phyloP scores from a whole-genome alignment of 2,113 vertebrate species.

The Lonchura striata region DNA sequence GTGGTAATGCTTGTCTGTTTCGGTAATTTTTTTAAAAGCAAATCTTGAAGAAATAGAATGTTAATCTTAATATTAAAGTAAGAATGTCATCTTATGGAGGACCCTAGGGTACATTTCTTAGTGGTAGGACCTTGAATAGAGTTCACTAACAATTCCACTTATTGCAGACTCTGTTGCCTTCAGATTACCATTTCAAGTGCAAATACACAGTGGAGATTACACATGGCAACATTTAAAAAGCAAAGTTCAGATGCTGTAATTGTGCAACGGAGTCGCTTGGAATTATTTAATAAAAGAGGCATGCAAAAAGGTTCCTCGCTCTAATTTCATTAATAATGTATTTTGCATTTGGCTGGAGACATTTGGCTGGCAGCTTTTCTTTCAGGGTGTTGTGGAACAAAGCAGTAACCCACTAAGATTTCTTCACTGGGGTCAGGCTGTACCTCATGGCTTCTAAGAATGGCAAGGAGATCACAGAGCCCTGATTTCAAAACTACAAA shows the following conservation, averaged over 20 bases:
- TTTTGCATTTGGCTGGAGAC: slow-evolving; percentile 5
- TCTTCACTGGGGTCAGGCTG: neutral
- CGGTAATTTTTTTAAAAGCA: neutral
- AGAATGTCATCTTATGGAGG: neutral
- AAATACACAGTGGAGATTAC: slow-evolving; percentile 41
- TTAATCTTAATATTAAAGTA: neutral
- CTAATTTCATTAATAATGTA: slow-evolving; percentile 19
- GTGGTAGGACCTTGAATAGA: neutral
- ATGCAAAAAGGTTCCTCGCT: neutral
- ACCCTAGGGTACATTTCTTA: neutral
- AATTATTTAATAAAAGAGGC: slow-evolving; percentile 54
- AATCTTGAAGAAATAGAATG: neutral
- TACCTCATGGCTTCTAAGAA: neutral
- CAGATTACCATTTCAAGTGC: neutral
- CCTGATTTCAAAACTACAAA: neutral
- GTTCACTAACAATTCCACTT: slow-evolving; percentile 9
- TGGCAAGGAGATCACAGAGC: neutral
- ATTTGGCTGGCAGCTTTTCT: neutral
- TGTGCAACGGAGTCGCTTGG: slow-evolving; percentile 18
- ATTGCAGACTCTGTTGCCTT: neutral
- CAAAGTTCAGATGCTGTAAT: slow-evolving; percentile 54
- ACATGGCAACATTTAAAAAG: slow-evolving; percentile 52
- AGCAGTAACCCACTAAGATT: neutral
- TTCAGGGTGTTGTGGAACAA: neutral
- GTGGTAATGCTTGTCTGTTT: neutral